Percentiles rank a stretch among this genome's conserved stretches.
These are phyloP conservation scores for Ameiurus melas DNA, from an alignment of 2,113 vertebrate genomes.

Conservation along the genomic window DNA sequence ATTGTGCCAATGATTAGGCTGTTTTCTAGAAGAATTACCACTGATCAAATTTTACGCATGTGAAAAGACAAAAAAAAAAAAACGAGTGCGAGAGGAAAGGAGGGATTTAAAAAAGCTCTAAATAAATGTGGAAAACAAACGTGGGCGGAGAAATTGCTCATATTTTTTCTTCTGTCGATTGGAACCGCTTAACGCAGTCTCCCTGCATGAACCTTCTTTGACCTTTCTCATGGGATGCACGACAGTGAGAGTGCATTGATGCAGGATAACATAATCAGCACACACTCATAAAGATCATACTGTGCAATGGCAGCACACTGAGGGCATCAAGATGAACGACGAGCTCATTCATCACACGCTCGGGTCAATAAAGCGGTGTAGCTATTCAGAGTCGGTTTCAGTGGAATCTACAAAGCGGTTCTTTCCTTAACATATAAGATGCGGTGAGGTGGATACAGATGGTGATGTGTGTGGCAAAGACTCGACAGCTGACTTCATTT, in stretches of 20 bases:
- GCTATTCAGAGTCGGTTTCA: background rate
- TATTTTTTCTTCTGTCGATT: background rate
- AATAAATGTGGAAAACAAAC: background rate
- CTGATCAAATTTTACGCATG: background rate
- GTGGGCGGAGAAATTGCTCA: background rate
- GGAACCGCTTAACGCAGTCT: background rate
- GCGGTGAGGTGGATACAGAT: background rate
- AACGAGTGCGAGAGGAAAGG: background rate
- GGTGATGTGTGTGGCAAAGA: background rate
- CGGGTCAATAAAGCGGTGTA: background rate
- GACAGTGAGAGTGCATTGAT: background rate
- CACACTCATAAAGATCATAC: background rate
- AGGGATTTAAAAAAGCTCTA: background rate
- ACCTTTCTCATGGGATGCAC: background rate
- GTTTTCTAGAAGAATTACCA: background rate
- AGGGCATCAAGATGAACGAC: background rate
- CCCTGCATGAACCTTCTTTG: background rate
- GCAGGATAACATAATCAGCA: constrained; percentile 12
- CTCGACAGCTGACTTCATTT: background rate
- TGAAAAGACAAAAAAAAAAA: background rate
- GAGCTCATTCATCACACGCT: background rate
- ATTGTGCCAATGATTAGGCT: background rate
- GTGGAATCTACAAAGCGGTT: background rate
- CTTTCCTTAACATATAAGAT: background rate
- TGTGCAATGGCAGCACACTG: background rate